Evolutionary conservation across 30 jellyfish, hydroid and myxozoan species (phyloP), one percentile per base, ranked within the genome.

Genomic region (Aurelia aurita complex sp. Pacific): DNA sequence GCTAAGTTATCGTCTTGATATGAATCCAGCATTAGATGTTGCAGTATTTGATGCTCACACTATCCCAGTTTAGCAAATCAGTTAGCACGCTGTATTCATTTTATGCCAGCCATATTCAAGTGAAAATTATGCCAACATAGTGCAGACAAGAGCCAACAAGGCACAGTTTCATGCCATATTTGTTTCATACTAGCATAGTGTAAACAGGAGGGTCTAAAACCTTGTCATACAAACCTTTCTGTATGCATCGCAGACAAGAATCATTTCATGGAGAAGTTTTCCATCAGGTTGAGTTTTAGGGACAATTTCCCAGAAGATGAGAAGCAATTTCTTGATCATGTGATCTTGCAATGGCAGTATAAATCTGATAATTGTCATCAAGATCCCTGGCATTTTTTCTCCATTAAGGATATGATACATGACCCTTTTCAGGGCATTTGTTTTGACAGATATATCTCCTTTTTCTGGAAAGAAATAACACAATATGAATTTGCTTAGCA

Each of bases 231-330:
- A 62, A 12, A 90, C 97, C 97, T 91, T 91, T 84, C 99, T 80
- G 94, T 96, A 96, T 19, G 99, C 99, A 82, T 96, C 99, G 88
- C 99, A 96, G 42, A 96, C 99, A 36, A 96, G 97, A 57, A 96
- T 96, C 99, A 96, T 96, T 67, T 96, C 99, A 75, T 96, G 99
- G 29, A 96, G 87, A 12, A 96, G 94, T 54, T 96, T 96, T 43
- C 99, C 99, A 87, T 96, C 99, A 5, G 80, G 86, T 54, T 91
- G 92, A 3, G 98, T 91, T 82, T 96, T 96, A 54, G 99, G 99
- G 23, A 96, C 97, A 38, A 96, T 91, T 68, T 96, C 99, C 99
- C 99, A 96, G 83, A 96, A 96, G 5, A 96, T 88, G 64, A 91
- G 84, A 62, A 96, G 83, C 76, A 96, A 78, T 82, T 96, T 96